Percentiles rank a stretch among this genome's conserved stretches.
phyloP scores from a whole-genome alignment of 1,140 invertebrate genomes.

The Littorina saxatilis region DNA sequence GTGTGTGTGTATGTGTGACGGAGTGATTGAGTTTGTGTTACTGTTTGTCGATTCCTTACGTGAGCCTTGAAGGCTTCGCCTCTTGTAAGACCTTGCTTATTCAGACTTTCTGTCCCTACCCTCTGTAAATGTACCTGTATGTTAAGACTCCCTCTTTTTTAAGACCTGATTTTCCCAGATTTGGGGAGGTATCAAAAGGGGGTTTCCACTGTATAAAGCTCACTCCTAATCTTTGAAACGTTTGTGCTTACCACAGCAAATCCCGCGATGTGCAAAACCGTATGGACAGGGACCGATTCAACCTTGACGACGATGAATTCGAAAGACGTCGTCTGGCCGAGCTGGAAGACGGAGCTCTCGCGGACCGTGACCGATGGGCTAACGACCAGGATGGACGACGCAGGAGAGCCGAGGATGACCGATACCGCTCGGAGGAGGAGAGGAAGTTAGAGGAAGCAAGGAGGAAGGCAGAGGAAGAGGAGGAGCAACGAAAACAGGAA shows the following conservation, averaged over 20 bases:
- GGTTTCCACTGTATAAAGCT: no score
- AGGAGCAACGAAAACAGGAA: slow-evolving; percentile 8
- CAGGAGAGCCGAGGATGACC: slow-evolving; percentile 47
- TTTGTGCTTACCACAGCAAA: slow-evolving; percentile 48
- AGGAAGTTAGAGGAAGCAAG: slow-evolving; percentile 48
- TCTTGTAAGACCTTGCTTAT: background rate
- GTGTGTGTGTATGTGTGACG: no score
- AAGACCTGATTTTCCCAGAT: no score
- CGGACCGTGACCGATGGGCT: slow-evolving; percentile 55
- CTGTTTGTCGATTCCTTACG: no score
- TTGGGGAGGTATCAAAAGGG: no score
- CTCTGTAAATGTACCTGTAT: no score
- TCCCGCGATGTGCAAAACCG: slow-evolving; percentile 44
- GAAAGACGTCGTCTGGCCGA: slow-evolving; percentile 41
- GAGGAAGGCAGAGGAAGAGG: slow-evolving; percentile 27
- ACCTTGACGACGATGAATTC: slow-evolving; percentile 47
- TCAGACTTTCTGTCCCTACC: no score
- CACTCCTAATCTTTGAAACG: no score
- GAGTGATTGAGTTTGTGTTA: no score
- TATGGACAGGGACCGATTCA: slow-evolving; percentile 39
- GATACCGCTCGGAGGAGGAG: slow-evolving; percentile 43
- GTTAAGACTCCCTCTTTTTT: background rate
- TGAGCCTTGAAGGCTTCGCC: no score
- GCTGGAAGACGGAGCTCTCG: slow-evolving; percentile 42
- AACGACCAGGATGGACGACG: slow-evolving; percentile 55